Evolutionary conservation across 1,140 invertebrate species (phyloP), one percentile per base, ranked within the genome.

Genomic region (Temnothorax longispinosus): DNA sequence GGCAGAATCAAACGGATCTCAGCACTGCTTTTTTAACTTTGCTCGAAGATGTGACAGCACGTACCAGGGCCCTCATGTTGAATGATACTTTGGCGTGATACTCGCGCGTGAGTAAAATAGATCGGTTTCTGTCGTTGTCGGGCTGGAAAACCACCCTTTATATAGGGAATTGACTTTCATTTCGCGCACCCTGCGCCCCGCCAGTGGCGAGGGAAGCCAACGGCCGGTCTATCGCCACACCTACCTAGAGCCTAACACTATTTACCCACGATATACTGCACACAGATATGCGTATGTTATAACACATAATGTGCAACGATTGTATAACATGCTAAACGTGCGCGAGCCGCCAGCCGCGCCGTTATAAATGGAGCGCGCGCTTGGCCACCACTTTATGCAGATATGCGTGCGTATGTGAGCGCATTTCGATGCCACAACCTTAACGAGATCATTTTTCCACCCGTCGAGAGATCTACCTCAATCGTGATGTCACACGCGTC

Each of bases 131-230:
- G 94, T 92, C 32, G 90, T 27, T 67, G 69, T 89, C 89, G 62
- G 85, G 69, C 80, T 84, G 52, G 87, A 93, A 94, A 95, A 94
- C 93, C 91, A 95, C 95, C 95, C 95, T 95, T 95, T 95, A 95
- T 95, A 95, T 95, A 95, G 95, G 91, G 92, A 95, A 94, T 94
- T 94, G 89, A 95, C 95, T 95, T 95, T 95, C 95, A 95, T 95
- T 95, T 95, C 88, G 82, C 91, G 44, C 64, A 81, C 77, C 91
- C 77, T 89, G 81, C 93, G 94, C 94, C 88, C 94, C 94, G 91
- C 94, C 92, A 92, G 91, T 91, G 74, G 77, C 65, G 41, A 81
- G n/a, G 87, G 86, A 93, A 94, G 89, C 94, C 93, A 94, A 95
- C 94, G 88, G 88, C 85, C 71, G 88, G 85, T 62, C 92, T 88